These are phyloP conservation scores for Podarcis lilfordi DNA, from an alignment of 2,797 vertebrate species.

Conservation along the genomic window DNA sequence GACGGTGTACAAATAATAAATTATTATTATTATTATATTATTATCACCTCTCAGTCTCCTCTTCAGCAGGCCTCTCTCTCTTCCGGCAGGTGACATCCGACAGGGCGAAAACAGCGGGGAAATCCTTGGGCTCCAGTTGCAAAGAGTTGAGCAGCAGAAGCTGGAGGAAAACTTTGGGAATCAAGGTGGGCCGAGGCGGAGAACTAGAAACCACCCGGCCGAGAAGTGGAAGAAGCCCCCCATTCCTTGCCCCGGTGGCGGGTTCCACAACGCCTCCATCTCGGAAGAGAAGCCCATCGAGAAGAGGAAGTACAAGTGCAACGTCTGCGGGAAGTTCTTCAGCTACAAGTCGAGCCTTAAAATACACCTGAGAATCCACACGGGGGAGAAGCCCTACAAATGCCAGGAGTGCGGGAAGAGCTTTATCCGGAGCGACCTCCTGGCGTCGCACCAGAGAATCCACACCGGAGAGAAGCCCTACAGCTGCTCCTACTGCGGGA, in stretches of 20 bases:
- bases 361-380: conserved; percentile 64
- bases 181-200: background rate
- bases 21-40: too few species aligned
- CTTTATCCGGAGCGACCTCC: conserved; percentile 36
- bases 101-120: background rate
- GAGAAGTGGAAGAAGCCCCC: conserved; percentile 18
- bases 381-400: conserved; percentile 60
- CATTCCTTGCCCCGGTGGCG: background rate
- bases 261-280: background rate
- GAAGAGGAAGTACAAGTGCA: conserved; percentile 35
- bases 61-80: background rate
- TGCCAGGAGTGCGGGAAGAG: conserved; percentile 42
- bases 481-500: conserved; percentile 50
- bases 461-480: conserved; percentile 62
- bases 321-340: conserved; percentile 27
- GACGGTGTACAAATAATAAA: too few species aligned
- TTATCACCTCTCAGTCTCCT: too few species aligned
- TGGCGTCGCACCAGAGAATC: conserved; percentile 25
- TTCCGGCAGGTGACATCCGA: background rate
- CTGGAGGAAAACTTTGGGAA: background rate
- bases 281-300: conserved; percentile 9
- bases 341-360: conserved; percentile 44
- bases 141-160: background rate
- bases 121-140: background rate
- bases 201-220: background rate